A percentile compares a stretch with the other conserved stretches of the same genome.
These are phyloP conservation scores for Tetramorium bicarinatum DNA, from an alignment of 2,888 invertebrate species.

Conservation along the genomic window DNA sequence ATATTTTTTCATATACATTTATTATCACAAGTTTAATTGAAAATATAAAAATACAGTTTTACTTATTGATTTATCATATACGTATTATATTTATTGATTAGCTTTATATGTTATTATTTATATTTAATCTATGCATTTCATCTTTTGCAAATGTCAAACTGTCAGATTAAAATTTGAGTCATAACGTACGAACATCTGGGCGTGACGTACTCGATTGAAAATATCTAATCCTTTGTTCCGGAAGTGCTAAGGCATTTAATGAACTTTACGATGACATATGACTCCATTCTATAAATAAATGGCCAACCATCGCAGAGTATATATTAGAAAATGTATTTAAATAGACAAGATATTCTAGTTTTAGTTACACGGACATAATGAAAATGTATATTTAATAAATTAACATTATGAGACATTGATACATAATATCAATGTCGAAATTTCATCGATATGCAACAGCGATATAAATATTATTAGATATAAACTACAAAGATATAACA, in stretches of 20 bases:
- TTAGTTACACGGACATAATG: neutral
- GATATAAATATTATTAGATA: slow-evolving; percentile 8
- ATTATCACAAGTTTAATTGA: neutral
- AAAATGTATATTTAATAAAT: neutral
- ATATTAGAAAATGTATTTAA: neutral
- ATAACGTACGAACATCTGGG: neutral
- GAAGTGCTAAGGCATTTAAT: neutral
- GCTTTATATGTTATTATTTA: neutral
- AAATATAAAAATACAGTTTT: neutral
- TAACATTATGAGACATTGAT: neutral
- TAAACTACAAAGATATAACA: slow-evolving; percentile 11
- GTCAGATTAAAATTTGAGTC: neutral
- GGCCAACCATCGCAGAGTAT: too few species aligned
- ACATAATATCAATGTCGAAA: neutral
- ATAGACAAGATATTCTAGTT: slow-evolving; percentile 1
- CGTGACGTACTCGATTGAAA: neutral
- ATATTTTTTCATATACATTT: neutral
- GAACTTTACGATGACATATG: neutral
- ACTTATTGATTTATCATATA: neutral
- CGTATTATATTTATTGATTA: neutral
- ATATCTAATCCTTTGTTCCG: neutral
- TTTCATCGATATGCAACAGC: neutral
- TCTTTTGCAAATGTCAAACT: slow-evolving; percentile 12
- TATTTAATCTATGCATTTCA: neutral
- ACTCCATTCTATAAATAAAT: slow-evolving; percentile 13